phyloP scores from a whole-genome alignment of 1,140 invertebrate species.

The Drosophila ogumai region DNA sequence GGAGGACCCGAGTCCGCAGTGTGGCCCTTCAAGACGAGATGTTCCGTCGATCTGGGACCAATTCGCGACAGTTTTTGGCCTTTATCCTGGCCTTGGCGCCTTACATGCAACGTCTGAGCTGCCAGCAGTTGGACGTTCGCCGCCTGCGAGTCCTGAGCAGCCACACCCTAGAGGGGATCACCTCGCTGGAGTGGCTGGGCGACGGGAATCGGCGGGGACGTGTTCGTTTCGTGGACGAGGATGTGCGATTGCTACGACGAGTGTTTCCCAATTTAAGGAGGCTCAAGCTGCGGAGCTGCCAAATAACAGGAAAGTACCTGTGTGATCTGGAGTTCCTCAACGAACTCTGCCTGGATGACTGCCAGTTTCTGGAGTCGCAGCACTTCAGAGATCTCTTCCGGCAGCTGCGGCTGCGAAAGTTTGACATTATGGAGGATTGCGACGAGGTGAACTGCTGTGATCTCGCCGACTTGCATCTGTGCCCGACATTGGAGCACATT shows the following conservation, averaged over 20 bases:
- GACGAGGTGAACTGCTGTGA: slow-evolving; percentile 79
- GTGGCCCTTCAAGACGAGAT: slow-evolving; percentile 57
- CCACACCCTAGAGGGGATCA: slow-evolving; percentile 29
- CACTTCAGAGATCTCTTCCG: slow-evolving; percentile 72
- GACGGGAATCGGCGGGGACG: slow-evolving; percentile 29
- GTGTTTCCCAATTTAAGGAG: slow-evolving; percentile 59
- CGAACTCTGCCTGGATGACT: slow-evolving; percentile 70
- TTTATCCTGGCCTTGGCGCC: slow-evolving; percentile 56
- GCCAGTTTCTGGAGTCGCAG: slow-evolving; percentile 70
- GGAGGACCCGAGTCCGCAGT: slow-evolving; percentile 63
- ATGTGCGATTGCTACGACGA: slow-evolving; percentile 58
- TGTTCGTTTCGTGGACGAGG: slow-evolving; percentile 65
- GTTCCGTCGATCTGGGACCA: slow-evolving; percentile 30
- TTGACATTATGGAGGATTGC: slow-evolving; percentile 78
- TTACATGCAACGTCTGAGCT: slow-evolving; percentile 55
- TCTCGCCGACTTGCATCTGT: slow-evolving; percentile 64
- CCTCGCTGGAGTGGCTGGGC: slow-evolving; percentile 57
- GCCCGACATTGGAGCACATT: slow-evolving; percentile 73
- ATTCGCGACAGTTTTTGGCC: slow-evolving; percentile 41
- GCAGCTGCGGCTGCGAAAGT: slow-evolving; percentile 60
- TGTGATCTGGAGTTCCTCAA: slow-evolving; percentile 52
- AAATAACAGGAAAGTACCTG: slow-evolving; percentile 68
- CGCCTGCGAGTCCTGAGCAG: slow-evolving; percentile 54
- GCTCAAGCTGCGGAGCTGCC: slow-evolving; percentile 64
- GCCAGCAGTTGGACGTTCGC: slow-evolving; percentile 57